These are phyloP conservation scores for Drosophila serrata DNA, from an alignment of 1,140 invertebrate species.

Conservation along the genomic window DNA sequence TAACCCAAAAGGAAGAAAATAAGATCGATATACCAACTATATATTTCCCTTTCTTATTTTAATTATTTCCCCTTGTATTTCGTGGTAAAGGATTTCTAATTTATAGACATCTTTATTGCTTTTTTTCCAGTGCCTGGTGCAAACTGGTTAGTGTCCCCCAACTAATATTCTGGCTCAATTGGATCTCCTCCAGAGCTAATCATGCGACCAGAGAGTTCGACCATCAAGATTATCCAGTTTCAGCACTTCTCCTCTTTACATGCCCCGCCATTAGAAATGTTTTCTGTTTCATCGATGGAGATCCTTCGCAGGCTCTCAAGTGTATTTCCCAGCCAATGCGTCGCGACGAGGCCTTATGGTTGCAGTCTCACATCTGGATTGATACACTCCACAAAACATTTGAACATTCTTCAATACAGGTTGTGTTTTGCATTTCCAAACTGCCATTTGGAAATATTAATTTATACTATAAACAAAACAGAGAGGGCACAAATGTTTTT, in stretches of 20 bases:
- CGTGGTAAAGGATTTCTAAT: too few species aligned
- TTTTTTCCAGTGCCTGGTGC: too few species aligned
- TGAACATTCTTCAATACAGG: too few species aligned
- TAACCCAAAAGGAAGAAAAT: neutral
- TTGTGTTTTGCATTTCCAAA: too few species aligned
- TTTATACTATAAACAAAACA: too few species aligned
- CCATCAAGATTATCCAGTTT: conserved; percentile 51
- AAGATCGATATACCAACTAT: too few species aligned
- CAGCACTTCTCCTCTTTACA: conserved; percentile 17
- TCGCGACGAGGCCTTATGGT: conserved; percentile 26
- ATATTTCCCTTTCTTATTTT: too few species aligned
- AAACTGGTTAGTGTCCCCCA: conserved; percentile 23
- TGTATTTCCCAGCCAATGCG: conserved; percentile 40
- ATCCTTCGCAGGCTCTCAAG: conserved; percentile 38
- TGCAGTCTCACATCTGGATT: conserved; percentile 14
- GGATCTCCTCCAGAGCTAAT: conserved; percentile 30
- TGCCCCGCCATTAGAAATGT: conserved; percentile 34
- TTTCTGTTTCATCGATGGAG: conserved; percentile 42
- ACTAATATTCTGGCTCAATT: conserved; percentile 37
- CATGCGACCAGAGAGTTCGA: conserved; percentile 25
- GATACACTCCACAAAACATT: conserved; percentile 11
- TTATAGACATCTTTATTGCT: too few species aligned
- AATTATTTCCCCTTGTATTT: too few species aligned
- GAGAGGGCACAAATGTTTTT: neutral
- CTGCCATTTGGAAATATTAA: too few species aligned